phyloP scores from a whole-genome alignment of 2,113 vertebrate genomes.

The Jacana jacana region DNA sequence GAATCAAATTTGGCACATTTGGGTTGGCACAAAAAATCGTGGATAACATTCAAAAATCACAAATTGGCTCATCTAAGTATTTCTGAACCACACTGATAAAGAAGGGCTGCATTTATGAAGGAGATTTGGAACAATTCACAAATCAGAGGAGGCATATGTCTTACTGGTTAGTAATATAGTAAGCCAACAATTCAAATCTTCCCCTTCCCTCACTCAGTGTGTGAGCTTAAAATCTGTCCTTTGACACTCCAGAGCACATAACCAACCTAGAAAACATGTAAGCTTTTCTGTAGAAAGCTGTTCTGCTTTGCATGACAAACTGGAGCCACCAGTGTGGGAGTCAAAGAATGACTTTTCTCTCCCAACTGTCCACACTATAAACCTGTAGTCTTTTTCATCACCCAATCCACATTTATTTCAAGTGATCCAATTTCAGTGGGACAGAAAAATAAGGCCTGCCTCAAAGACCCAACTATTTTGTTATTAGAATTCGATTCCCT shows the following conservation, averaged over 20 bases:
- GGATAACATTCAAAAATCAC: neutral
- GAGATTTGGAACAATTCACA: neutral
- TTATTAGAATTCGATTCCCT: neutral
- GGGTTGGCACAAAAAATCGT: neutral
- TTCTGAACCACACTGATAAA: neutral
- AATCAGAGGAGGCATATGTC: neutral
- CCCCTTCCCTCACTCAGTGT: neutral
- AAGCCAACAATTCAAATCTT: neutral
- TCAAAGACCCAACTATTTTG: neutral
- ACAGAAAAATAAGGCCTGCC: neutral
- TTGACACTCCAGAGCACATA: neutral
- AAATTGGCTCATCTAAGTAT: neutral
- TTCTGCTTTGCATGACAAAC: neutral
- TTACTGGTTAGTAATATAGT: neutral
- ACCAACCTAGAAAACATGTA: neutral
- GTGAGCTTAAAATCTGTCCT: neutral
- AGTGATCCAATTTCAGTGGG: neutral
- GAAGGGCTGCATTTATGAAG: neutral
- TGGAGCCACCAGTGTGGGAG: neutral
- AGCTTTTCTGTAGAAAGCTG: neutral
- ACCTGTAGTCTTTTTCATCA: neutral
- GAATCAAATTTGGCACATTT: neutral
- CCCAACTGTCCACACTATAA: neutral
- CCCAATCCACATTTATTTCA: neutral
- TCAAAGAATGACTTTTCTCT: neutral